Conservation (phyloP, 2,797 vertebrate genomes). For the Staurois parvus region DNA sequence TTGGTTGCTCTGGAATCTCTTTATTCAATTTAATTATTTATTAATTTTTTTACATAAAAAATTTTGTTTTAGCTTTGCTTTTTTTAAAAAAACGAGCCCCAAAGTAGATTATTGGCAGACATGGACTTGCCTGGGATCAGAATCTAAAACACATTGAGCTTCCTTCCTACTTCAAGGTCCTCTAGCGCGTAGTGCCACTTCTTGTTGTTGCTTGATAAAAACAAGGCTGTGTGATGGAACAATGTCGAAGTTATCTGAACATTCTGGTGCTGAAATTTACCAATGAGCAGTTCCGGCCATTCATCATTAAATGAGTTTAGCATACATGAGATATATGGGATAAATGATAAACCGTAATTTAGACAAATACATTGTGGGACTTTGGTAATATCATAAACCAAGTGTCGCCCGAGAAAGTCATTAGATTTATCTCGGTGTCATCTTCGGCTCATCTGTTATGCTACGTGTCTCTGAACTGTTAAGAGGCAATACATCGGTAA, state of each 20-base stretch:
- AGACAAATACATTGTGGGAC: constrained; percentile 43
- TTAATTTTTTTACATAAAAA: no score
- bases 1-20: no score
- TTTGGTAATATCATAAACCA: constrained; percentile 48
- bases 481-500: constrained; percentile 51
- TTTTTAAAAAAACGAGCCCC: no score
- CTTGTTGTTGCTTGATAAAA: not conserved
- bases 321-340: constrained; percentile 30
- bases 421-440: constrained; percentile 49
- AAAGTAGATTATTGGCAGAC: not conserved
- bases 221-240: not conserved
- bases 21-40: no score
- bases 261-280: not conserved
- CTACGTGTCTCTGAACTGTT: constrained; percentile 41
- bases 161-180: not conserved
- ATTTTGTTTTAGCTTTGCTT: no score
- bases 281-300: not conserved
- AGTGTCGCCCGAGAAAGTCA: constrained; percentile 45
- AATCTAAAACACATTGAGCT: not conserved
- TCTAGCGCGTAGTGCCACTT: not conserved
- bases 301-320: constrained; percentile 35
- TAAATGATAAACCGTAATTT: constrained; percentile 41
- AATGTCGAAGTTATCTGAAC: constrained; percentile 1
- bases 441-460: constrained; percentile 46
- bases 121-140: not conserved